Base-by-base conservation (phyloP, 2,888 invertebrate species). In the Pogonocherus hispidulus region DNA sequence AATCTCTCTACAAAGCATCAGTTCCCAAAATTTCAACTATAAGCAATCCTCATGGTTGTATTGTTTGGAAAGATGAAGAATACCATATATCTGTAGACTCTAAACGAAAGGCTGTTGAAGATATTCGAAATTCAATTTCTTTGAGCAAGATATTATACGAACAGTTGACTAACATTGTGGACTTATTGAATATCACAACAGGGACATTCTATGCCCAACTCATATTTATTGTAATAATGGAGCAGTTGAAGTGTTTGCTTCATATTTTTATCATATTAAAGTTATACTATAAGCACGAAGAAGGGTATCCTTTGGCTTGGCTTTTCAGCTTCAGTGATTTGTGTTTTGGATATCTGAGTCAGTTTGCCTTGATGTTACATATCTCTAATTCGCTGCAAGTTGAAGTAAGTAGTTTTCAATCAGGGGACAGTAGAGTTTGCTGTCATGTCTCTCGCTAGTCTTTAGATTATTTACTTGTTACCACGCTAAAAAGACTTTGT, bases 21-120 rank as follows among this genome's bases (percentile, higher is more conserved):
- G n/a, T 20, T 37, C 0, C 18, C 20, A 41, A 41, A 14, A 6
- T 55, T 1, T 20, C 59, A 46, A 23, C 47, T 27, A 18, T 59
- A 11, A 46, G 18, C 18, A 47, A 19, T 2, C 4, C 1, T 5
- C 2, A 18, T n/a, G 16, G 20, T 16, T 23, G 37, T 11, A 9
- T 46, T 23, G 27, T 19, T 3, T 59, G 59, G 59, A 47, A 46
- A 27, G 4, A 22, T 27, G n/a, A 46, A 23, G 59, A 59, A 11
- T 59, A 59, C 9, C 59, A 59, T 16, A n/a, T 27, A 16, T 59
- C 59, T 11, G 19, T 59, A 9, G 59, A 59, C 18, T 20, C 19
- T 20, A 18, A 20, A n/a, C 19, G n/a, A 4, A 2, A 16, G 9
- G 23, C 37, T 1, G 14, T 47, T 9, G 27, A n/a, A 16, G 23